These are phyloP conservation scores for Macaria liturata DNA, from an alignment of 2,888 invertebrate genomes.

Conservation along the genomic window DNA sequence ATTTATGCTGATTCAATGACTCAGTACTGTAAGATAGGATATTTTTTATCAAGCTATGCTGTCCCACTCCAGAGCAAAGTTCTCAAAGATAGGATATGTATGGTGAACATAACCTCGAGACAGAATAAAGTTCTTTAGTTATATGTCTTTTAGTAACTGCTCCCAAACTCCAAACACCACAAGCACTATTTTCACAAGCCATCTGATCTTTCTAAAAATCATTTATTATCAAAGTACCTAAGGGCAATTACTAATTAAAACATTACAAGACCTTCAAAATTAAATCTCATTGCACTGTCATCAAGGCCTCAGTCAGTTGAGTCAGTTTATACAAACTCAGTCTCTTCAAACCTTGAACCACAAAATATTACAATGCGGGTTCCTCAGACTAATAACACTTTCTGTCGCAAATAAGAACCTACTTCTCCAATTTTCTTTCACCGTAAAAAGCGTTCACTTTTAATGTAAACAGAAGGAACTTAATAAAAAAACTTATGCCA, in stretches of 20 bases:
- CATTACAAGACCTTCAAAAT: constrained; percentile 4
- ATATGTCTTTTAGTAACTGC: too few relatives aligned
- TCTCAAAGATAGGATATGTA: too few relatives aligned
- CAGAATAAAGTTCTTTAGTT: too few relatives aligned
- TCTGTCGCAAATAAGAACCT: constrained; percentile 24
- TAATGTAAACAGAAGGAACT: too few relatives aligned
- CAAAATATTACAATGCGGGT: constrained; percentile 22
- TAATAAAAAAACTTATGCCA: too few relatives aligned
- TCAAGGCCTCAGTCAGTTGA: constrained; percentile 8
- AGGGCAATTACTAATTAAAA: constrained; percentile 1
- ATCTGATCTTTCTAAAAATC: background rate
- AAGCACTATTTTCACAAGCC: background rate
- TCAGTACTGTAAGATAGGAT: too few relatives aligned
- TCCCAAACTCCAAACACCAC: too few relatives aligned
- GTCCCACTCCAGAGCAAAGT: too few relatives aligned
- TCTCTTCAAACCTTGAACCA: constrained; percentile 35
- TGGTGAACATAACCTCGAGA: too few relatives aligned
- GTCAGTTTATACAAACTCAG: background rate
- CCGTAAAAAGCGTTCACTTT: too few relatives aligned
- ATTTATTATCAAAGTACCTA: background rate
- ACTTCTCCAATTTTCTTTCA: background rate
- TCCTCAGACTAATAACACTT: constrained; percentile 11
- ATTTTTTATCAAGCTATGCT: too few relatives aligned
- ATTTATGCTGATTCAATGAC: too few relatives aligned
- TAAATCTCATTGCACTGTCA: background rate